phyloP scores from a whole-genome alignment of 2,113 vertebrate genomes.

The Chionomys nivalis region DNA sequence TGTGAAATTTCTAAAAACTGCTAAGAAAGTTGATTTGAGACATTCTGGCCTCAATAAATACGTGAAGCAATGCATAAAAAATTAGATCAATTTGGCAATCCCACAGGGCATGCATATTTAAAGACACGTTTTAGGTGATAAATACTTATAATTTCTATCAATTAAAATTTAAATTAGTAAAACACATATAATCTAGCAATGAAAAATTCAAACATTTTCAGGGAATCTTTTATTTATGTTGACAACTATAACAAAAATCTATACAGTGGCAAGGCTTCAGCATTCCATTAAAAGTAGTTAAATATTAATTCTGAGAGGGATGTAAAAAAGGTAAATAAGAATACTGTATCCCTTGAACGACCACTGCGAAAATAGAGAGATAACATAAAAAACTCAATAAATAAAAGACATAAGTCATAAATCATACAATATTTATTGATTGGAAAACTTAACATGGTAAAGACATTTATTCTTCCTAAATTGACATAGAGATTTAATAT shows the following conservation, averaged over 20 bases:
- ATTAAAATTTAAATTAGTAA: neutral
- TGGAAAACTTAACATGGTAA: neutral
- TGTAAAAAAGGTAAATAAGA: constrained; percentile 24
- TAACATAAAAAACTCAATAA: neutral
- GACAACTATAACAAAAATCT: neutral
- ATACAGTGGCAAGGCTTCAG: neutral
- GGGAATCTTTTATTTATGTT: neutral
- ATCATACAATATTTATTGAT: neutral
- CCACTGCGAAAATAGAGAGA: neutral
- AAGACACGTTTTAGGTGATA: neutral
- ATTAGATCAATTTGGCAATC: neutral
- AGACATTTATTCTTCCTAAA: neutral
- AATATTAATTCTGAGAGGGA: constrained; percentile 16
- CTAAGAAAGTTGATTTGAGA: neutral
- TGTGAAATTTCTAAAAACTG: neutral
- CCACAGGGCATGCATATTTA: neutral
- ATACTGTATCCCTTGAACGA: neutral
- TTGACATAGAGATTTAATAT: neutral
- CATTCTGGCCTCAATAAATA: neutral
- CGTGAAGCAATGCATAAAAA: neutral
- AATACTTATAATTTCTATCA: neutral
- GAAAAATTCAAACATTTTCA: constrained; percentile 30
- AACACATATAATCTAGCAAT: neutral
- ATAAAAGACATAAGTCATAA: neutral
- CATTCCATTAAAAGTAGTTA: neutral